Conservation (phyloP, 2,888 invertebrate genomes). For the Caenorhabditis imperialis region DNA sequence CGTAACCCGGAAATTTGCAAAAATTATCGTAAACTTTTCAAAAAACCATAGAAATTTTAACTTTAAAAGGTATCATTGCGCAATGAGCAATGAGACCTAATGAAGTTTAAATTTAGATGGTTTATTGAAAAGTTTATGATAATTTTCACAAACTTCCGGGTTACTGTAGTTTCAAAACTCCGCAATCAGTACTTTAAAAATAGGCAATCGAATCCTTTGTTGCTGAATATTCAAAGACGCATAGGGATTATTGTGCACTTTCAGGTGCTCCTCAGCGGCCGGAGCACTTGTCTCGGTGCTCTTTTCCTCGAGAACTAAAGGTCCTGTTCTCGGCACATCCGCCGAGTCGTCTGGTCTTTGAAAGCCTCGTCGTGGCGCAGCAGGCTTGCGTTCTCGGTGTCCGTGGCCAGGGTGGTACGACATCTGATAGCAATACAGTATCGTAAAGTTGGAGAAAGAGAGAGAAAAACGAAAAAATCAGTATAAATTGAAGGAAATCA, state of each 20-base stretch:
- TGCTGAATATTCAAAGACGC: conserved; percentile 87
- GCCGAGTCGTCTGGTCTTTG: conserved; percentile 51
- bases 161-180: no score
- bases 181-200: conserved; percentile 84
- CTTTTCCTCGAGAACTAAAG: conserved; percentile 64
- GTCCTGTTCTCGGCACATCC: conserved; percentile 61
- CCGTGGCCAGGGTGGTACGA: conserved; percentile 60
- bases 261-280: conserved; percentile 33
- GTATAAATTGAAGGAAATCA: conserved; percentile 1
- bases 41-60: no score
- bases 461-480: neutral
- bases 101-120: no score
- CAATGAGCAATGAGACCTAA: no score
- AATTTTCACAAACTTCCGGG: no score
- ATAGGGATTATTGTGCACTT: conserved; percentile 84
- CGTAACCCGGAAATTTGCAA: no score
- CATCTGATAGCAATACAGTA: conserved; percentile 10
- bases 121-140: no score
- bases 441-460: neutral
- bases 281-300: conserved; percentile 36
- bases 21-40: no score
- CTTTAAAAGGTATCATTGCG: no score
- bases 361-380: conserved; percentile 31
- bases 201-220: conserved; percentile 89
- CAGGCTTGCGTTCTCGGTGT: conserved; percentile 26